Conservation (phyloP, 2,888 invertebrate species). For the Seira ritae region DNA sequence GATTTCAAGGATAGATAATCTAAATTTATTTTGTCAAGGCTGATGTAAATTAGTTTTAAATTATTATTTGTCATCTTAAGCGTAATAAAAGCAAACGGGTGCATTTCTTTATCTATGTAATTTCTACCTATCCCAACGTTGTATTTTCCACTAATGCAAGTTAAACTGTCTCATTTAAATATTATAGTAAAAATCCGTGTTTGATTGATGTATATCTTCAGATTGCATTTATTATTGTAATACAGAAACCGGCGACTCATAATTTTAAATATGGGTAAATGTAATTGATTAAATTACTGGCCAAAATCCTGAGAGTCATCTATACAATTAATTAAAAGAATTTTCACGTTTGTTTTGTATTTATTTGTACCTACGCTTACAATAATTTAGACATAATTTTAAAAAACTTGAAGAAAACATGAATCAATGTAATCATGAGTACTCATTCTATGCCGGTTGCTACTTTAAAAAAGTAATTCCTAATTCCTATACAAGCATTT, state of each 20-base stretch:
- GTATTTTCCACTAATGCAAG: too few species aligned
- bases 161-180: too few species aligned
- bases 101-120: not conserved
- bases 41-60: slow-evolving; percentile 40
- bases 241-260: slow-evolving; percentile 27
- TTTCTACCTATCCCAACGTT: too few species aligned
- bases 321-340: not conserved
- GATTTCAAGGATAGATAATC: too few species aligned
- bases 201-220: not conserved
- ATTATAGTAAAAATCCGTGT: too few species aligned
- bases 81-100: slow-evolving; percentile 10
- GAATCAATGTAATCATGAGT: slow-evolving; percentile 1
- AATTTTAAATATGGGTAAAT: slow-evolving; percentile 1
- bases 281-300: not conserved
- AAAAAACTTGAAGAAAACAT: too few species aligned
- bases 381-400: not conserved
- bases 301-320: too few species aligned
- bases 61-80: not conserved
- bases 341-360: not conserved
- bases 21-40: slow-evolving; percentile 20
- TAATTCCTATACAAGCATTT: too few species aligned
- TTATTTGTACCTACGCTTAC: slow-evolving; percentile 13
- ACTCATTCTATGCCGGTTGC: slow-evolving; percentile 43
- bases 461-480: not conserved
- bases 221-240: slow-evolving; percentile 32